Conservation (phyloP, 2,797 vertebrate genomes). For the Sternarchorhynchus goeldii region DNA sequence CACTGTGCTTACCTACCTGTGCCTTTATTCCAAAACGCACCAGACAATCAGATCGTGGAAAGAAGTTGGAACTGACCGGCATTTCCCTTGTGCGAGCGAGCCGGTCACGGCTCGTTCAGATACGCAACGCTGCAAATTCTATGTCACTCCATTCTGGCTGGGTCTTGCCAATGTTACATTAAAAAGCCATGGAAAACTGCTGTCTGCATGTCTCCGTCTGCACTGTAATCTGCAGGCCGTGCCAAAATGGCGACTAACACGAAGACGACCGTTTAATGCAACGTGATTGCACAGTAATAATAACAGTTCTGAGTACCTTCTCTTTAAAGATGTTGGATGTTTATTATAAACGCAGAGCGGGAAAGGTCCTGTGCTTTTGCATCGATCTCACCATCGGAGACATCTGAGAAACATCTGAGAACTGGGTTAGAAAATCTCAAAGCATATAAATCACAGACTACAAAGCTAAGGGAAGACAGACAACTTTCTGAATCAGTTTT, state of each 20-base stretch:
- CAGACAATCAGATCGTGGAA: not conserved
- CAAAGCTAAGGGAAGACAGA: not conserved
- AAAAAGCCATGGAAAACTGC: not conserved
- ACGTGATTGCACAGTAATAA: conserved; percentile 2
- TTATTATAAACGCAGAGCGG: not conserved
- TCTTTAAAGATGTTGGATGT: not conserved
- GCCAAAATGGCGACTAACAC: too few relatives aligned
- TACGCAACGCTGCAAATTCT: not conserved
- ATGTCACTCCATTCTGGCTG: too few relatives aligned
- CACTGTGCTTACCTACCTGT: not conserved
- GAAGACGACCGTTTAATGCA: too few relatives aligned
- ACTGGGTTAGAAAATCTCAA: not conserved
- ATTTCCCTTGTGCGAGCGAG: too few relatives aligned
- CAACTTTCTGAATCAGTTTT: not conserved
- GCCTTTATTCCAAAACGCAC: not conserved
- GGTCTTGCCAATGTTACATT: not conserved
- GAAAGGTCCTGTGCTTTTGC: conserved; percentile 5
- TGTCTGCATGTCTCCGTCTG: not conserved
- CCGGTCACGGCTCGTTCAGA: too few relatives aligned
- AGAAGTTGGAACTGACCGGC: too few relatives aligned
- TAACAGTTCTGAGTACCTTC: conserved; percentile 10
- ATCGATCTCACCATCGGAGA: not conserved
- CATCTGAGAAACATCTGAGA: conserved; percentile 12
- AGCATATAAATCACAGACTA: not conserved
- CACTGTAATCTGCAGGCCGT: not conserved